Evolutionary conservation across 2,113 vertebrate genomes (phyloP), one percentile per base, ranked within the genome.

Genomic region (Colaptes auratus): DNA sequence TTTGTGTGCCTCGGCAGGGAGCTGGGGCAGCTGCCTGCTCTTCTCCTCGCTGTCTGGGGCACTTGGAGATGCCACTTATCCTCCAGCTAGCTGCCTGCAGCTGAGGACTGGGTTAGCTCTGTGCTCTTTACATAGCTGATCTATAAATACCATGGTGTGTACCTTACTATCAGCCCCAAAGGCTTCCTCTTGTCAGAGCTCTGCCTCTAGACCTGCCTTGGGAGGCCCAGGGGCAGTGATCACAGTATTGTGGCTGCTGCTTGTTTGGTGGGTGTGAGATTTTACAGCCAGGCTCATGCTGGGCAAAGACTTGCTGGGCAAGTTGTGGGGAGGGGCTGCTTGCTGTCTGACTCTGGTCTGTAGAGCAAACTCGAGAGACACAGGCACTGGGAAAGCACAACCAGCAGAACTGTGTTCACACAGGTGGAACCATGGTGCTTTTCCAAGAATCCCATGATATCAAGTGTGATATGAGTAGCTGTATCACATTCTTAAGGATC

Each of bases 221-320:
- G 28, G 21, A 19, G 39, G 30, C n/a, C n/a, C 30, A 5, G 42
- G 46, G 39, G 28, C 36, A 58, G 39, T 0, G 0, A 3, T 30
- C 0, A 0, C 19, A 6, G 5, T 15, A 0, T 39, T 4, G 2
- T 60, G 64, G 6, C 25, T 81, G 60, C 44, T 92, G 44, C 74
- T 15, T 4, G 2, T 66, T 25, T 23, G n/a, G 8, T 28, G 81
- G 23, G 48, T 36, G 63, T 52, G 50, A 52, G 50, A 56, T 35
- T 36, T 12, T 65, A 65, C 14, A 28, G 63, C 16, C 35, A 14
- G 67, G 35, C 19, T 66, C 20, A 4, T 10, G 31, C 6, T 18
- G 69, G 72, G 58, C 13, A 14, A 71, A 33, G 36, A 59, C 5
- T 33, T 36, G 59, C 79, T 52, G 58, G 64, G 48, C 74, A 55